phyloP scores from a whole-genome alignment of 2,888 invertebrate species.

The Alloscopus bannaensis region DNA sequence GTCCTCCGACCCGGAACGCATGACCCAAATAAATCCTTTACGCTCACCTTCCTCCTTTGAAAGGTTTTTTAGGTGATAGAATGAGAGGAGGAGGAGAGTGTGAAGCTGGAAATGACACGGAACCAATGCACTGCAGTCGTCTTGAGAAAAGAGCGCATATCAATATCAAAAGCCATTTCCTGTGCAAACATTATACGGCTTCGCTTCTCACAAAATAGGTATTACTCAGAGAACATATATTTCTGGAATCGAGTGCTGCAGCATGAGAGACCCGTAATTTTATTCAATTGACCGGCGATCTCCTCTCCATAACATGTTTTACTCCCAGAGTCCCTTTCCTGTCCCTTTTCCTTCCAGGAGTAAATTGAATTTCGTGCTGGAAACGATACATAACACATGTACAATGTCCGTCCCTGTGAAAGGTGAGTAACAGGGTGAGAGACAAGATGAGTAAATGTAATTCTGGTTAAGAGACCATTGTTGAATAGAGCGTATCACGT shows the following conservation, averaged over 20 bases:
- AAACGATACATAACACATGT: too few species aligned
- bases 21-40: constrained; percentile 48
- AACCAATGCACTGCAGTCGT: constrained; percentile 23
- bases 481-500: too few species aligned
- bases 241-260: too few species aligned
- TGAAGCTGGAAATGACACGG: constrained; percentile 32
- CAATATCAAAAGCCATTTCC: constrained; percentile 7
- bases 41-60: background rate
- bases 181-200: background rate
- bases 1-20: constrained; percentile 37
- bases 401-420: too few species aligned
- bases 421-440: background rate
- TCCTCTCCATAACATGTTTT: background rate
- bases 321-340: background rate
- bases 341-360: constrained; percentile 4
- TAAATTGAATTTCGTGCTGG: constrained; percentile 33
- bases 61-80: constrained; percentile 8
- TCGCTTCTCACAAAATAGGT: background rate
- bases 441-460: constrained; percentile 28
- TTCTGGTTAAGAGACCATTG: constrained; percentile 21
- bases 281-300: constrained; percentile 26
- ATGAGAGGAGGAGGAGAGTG: background rate
- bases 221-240: too few species aligned
- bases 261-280: background rate
- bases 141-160: background rate